Evolutionary conservation across 2,888 invertebrate genomes (phyloP).

Genomic region (Caenorhabditis panamensis): DNA sequence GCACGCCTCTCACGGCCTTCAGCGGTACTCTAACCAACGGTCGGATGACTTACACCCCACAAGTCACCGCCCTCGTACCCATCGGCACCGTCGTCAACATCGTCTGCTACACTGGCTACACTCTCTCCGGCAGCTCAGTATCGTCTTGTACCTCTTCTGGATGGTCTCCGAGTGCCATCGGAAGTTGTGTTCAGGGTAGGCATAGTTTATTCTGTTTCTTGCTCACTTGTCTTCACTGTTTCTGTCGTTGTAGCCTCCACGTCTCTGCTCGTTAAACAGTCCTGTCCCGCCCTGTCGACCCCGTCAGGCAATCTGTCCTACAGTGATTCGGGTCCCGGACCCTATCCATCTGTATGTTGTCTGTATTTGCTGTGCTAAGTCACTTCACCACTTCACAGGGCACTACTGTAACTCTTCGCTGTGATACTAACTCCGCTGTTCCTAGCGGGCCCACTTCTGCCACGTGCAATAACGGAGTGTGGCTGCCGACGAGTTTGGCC

Average conservation of each 20-base stretch:
- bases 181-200: slow-evolving; percentile 59
- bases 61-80: slow-evolving; percentile 48
- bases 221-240: neutral
- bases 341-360: slow-evolving; percentile 48
- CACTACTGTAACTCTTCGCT: slow-evolving; percentile 50
- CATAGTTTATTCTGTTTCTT: neutral
- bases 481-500: slow-evolving; percentile 43
- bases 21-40: slow-evolving; percentile 60
- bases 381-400: slow-evolving; percentile 40
- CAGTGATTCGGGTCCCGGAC: slow-evolving; percentile 28
- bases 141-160: slow-evolving; percentile 62
- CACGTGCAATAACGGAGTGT: slow-evolving; percentile 60
- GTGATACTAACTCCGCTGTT: slow-evolving; percentile 42
- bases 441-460: slow-evolving; percentile 25
- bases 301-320: slow-evolving; percentile 35
- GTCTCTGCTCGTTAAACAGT: slow-evolving; percentile 22
- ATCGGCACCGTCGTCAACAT: slow-evolving; percentile 68
- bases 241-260: slow-evolving; percentile 20
- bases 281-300: slow-evolving; percentile 26
- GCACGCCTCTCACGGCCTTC: slow-evolving; percentile 58
- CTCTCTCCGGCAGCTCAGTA: slow-evolving; percentile 45
- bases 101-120: slow-evolving; percentile 65
- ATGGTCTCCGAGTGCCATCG: slow-evolving; percentile 64
- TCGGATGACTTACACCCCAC: slow-evolving; percentile 59
- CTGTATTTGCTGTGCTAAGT: slow-evolving; percentile 2